A percentile compares a stretch with the other conserved stretches of the same genome.
Evolutionary conservation across 2,888 invertebrate genomes (phyloP).

Genomic region (Cryptophagus acutangulus): DNA sequence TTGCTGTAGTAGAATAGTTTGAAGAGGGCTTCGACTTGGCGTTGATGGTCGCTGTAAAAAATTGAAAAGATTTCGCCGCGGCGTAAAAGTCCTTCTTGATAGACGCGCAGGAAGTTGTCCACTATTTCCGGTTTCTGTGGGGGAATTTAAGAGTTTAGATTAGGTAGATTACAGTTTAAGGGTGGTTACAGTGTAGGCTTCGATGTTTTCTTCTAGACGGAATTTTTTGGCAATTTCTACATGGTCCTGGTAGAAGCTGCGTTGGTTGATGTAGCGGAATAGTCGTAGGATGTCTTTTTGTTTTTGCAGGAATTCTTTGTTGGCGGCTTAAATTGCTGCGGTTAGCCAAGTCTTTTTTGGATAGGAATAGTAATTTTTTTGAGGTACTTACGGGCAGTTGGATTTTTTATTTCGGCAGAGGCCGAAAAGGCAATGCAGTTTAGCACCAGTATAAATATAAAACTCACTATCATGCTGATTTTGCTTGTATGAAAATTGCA

Average conservation of each 20-base stretch:
- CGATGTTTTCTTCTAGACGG: constrained; percentile 55
- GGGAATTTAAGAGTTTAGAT: background rate
- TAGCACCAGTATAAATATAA: background rate
- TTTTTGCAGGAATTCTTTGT: constrained; percentile 24
- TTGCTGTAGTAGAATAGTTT: constrained; percentile 65
- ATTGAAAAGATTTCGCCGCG: constrained; percentile 59
- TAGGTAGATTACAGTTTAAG: background rate
- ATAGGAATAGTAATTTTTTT: background rate
- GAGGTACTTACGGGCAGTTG: too few species aligned
- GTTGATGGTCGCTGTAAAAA: constrained; percentile 56
- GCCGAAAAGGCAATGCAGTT: too few species aligned
- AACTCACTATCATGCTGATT: background rate
- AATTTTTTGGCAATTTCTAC: constrained; percentile 56
- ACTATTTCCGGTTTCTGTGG: constrained; percentile 54
- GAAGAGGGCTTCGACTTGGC: constrained; percentile 61
- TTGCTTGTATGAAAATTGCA: too few species aligned
- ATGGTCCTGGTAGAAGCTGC: constrained; percentile 52
- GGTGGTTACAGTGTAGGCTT: constrained; percentile 47
- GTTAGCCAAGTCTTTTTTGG: background rate
- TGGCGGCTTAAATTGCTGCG: constrained; percentile 18
- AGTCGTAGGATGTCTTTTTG: constrained; percentile 51
- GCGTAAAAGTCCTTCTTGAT: constrained; percentile 54
- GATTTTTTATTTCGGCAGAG: too few species aligned
- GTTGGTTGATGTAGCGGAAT: constrained; percentile 61
- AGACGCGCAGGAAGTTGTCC: constrained; percentile 53